Base-by-base conservation (phyloP, 2,888 invertebrate species). In the Drosophila nigricruria region DNA sequence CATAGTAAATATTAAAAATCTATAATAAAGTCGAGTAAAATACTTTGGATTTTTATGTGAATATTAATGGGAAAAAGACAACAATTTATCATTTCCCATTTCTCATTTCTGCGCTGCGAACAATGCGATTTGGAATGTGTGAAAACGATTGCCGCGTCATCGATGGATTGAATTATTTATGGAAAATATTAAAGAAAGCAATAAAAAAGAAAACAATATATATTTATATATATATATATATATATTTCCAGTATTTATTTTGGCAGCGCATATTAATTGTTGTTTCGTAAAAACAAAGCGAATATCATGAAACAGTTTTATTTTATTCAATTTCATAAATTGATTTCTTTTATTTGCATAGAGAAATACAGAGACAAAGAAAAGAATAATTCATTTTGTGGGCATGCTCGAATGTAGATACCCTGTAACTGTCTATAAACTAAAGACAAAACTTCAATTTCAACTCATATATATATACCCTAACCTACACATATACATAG, bases 261-360 rank as follows among this genome's bases (percentile, higher is more conserved):
- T n/a, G 14, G n/a, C 45, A n/a, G 50, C 20, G 32, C 50, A 20
- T 52, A 49, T 49, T 30, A 30, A 49, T 30, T 49, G 49, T 20
- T 34, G 20, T 52, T 34, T 16, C 14, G 23, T n/a, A 14, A 50
- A 20, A 50, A 34, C 34, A 34, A 50, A 50, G 50, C 32, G 20
- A 14, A 1, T 20, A 14, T 32, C 50, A 20, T 16, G 34, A 16
- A 34, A 52, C 2, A 23, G 34, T 23, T 52, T 34, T 34, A 52
- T 52, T 23, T 34, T 2, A 34, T 34, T 9, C 20, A 20, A 52
- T 36, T 52, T 34, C 16, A 9, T 34, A 36, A 52, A 52, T 52
- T 52, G 52, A 52, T 52, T 52, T 23, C 34, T 52, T 32, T n/a
- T 52, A 52, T 52, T 34, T 50, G 50, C 50, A 20, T 32, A 20